These are phyloP conservation scores for Muschampia plurimacula DNA, from an alignment of 2,888 invertebrate genomes.

Conservation along the genomic window DNA sequence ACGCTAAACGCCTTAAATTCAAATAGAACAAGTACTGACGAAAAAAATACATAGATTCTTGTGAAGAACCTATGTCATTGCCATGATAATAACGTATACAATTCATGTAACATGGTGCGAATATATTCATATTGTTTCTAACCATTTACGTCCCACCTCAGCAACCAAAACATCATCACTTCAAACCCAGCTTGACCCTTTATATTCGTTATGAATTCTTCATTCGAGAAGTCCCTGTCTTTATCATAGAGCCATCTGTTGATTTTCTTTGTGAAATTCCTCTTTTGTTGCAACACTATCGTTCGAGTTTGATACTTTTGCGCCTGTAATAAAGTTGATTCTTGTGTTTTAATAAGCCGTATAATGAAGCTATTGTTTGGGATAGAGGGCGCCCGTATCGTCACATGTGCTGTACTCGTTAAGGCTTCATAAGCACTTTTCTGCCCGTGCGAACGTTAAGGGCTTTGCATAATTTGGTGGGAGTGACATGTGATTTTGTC, in stretches of 20 bases:
- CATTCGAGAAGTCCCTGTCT: slow-evolving; percentile 49
- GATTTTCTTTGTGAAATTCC: slow-evolving; percentile 71
- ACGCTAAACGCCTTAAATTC: no score
- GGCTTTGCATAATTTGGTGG: slow-evolving; percentile 21
- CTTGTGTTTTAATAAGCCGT: slow-evolving; percentile 47
- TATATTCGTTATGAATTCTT: slow-evolving; percentile 67
- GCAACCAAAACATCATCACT: slow-evolving; percentile 56
- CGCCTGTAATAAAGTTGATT: slow-evolving; percentile 55
- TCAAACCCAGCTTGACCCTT: slow-evolving; percentile 63
- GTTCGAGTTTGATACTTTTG: slow-evolving; percentile 53
- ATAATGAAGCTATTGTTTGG: slow-evolving; percentile 53
- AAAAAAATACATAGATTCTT: no score
- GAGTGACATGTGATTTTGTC: slow-evolving; percentile 30
- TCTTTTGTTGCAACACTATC: slow-evolving; percentile 52
- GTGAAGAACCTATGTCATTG: no score
- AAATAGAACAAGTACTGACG: no score
- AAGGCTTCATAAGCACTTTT: slow-evolving; percentile 50
- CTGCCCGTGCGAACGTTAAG: slow-evolving; percentile 44
- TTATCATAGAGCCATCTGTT: slow-evolving; percentile 75
- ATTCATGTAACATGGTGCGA: not conserved
- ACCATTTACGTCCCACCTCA: slow-evolving; percentile 19
- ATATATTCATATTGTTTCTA: slow-evolving; percentile 3
- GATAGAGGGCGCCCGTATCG: slow-evolving; percentile 40
- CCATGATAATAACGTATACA: no score
- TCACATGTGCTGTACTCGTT: slow-evolving; percentile 50